phyloP scores from a whole-genome alignment of 2,888 invertebrate species.

The Odontomyia ornata region DNA sequence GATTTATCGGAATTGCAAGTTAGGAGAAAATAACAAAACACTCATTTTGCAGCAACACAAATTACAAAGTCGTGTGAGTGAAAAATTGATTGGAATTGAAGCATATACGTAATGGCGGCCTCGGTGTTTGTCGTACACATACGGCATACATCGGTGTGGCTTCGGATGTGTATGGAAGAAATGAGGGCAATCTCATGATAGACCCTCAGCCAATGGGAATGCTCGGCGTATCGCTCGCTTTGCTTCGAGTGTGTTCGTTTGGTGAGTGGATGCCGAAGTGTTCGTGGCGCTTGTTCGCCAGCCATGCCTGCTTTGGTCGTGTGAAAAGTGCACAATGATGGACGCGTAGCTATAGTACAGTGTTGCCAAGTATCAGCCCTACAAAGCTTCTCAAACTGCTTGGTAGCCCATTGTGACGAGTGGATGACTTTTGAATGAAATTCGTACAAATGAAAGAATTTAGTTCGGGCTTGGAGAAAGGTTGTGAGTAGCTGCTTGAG shows the following conservation, averaged over 20 bases:
- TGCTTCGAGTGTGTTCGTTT: constrained; percentile 19
- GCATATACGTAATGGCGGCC: constrained; percentile 12
- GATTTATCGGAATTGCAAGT: no score
- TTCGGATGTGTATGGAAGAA: constrained; percentile 10
- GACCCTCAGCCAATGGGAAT: neutral
- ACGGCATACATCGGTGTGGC: constrained; percentile 1
- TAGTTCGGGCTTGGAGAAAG: neutral
- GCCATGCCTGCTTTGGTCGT: neutral
- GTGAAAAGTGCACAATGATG: neutral
- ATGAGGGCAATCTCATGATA: neutral
- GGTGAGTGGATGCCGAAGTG: neutral
- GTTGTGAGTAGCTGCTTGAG: neutral
- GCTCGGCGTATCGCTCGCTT: neutral
- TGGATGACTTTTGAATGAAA: no score
- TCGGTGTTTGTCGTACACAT: neutral
- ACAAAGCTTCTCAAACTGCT: neutral
- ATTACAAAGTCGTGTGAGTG: neutral
- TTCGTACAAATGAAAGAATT: no score
- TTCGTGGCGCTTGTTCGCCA: neutral
- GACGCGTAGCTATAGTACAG: neutral
- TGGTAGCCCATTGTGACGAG: neutral
- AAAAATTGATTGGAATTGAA: neutral
- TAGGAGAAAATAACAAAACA: no score
- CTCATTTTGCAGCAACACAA: no score
- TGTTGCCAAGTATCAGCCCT: neutral